These are phyloP conservation scores for Cerastis leucographa DNA, from an alignment of 2,888 invertebrate species.

Conservation along the genomic window DNA sequence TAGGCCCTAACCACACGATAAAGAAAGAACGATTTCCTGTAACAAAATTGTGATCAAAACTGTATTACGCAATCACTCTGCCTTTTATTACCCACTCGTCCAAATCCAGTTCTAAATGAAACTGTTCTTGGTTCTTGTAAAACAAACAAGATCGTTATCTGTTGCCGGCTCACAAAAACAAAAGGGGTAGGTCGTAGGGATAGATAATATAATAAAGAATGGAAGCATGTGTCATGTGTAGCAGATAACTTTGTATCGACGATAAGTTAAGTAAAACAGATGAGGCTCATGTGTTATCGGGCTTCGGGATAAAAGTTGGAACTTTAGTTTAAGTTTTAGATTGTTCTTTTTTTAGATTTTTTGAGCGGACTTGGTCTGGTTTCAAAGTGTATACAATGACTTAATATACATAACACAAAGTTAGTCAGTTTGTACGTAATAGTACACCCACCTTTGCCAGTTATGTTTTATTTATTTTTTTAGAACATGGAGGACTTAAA, in stretches of 20 bases:
- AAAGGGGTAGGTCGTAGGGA: slow-evolving; percentile 26
- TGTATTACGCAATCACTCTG: not conserved
- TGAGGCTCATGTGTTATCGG: slow-evolving; percentile 52
- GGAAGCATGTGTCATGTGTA: slow-evolving; percentile 62
- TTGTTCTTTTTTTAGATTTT: not conserved
- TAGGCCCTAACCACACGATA: not conserved
- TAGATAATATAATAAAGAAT: slow-evolving; percentile 54
- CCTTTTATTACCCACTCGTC: not conserved
- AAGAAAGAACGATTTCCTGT: not conserved
- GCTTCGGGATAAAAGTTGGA: slow-evolving; percentile 18
- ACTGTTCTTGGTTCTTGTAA: slow-evolving; percentile 39
- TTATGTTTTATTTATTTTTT: too few species aligned
- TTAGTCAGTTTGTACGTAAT: too few species aligned
- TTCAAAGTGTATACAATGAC: not conserved
- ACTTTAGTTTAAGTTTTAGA: slow-evolving; percentile 1
- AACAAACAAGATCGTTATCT: slow-evolving; percentile 59
- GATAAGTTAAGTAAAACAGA: slow-evolving; percentile 65
- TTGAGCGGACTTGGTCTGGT: not conserved
- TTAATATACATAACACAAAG: too few species aligned
- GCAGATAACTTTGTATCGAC: slow-evolving; percentile 63
- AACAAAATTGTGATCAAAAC: not conserved
- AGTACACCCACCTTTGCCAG: too few species aligned
- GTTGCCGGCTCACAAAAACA: slow-evolving; percentile 53
- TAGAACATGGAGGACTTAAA: too few species aligned
- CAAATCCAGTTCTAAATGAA: slow-evolving; percentile 48